Base-by-base conservation (phyloP, 2,888 invertebrate species). In the Eulithis testata region DNA sequence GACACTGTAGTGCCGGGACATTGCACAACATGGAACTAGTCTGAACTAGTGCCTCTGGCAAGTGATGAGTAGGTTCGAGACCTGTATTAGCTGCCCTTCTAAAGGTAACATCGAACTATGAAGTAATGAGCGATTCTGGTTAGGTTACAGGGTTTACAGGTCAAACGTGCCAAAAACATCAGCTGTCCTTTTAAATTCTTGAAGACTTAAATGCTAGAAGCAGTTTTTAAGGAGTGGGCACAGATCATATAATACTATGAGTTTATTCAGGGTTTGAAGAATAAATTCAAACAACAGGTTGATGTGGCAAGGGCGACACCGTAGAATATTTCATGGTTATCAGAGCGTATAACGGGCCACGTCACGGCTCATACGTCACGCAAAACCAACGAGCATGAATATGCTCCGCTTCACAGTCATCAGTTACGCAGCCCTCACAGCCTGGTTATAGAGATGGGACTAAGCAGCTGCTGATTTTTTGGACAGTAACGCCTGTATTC, bases 301-400 rank as follows among this genome's bases (percentile, higher is more conserved):
- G 43, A 59, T 51, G 57, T 58, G 12, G 43, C 44, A 40, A 52
- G 51, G 51, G 52, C 45, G 45, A 27, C 12, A 50, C 47, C 51
- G 47, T n/a, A 8, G 12, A 62, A 11, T 52, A 60, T 31, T 47
- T 55, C 56, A 36, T 61, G 60, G 12, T 58, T 47, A 63, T 47
- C 52, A 58, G 61, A 57, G 65, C 57, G 58, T 65, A 45, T 49
- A 49, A 61, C 43, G 37, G 55, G 57, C 54, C 14, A 43, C 63
- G 61, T 65, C 61, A 44, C 54, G 61, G 54, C 57, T 61, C 60
- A 65, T 54, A 54, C 31, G 59, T 51, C 58, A 54, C 58, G 61
- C 61, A 53, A 57, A 65, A 61, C 61, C 47, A 61, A 61, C 57
- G 61, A 62, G 53, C 53, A 58, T 59, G 59, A 51, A 27, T 59